These are phyloP conservation scores for Empidonax traillii DNA, from an alignment of 2,113 vertebrate genomes.

Conservation along the genomic window DNA sequence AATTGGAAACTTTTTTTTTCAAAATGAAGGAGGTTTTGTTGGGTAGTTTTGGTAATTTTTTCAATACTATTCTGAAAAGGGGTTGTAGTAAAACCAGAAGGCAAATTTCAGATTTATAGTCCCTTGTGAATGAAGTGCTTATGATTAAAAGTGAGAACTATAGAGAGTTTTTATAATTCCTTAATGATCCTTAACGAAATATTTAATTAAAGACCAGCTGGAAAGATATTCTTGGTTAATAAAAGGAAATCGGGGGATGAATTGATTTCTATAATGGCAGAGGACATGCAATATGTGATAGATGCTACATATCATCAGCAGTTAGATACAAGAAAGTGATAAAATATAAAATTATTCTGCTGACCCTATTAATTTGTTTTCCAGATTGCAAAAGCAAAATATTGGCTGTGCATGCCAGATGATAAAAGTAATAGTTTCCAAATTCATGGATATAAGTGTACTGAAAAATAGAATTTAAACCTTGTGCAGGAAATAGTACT, in stretches of 20 bases:
- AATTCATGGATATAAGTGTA: background rate
- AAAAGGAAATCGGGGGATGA: background rate
- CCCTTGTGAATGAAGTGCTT: background rate
- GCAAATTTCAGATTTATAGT: background rate
- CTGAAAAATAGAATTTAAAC: background rate
- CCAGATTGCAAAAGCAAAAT: background rate
- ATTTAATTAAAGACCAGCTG: background rate
- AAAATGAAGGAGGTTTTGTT: background rate
- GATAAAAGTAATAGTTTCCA: background rate
- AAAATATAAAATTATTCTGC: background rate
- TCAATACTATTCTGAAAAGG: background rate
- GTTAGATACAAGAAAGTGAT: background rate
- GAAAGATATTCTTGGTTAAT: background rate
- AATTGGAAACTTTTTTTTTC: constrained; percentile 40
- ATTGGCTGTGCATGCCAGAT: background rate
- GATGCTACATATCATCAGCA: background rate
- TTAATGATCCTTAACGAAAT: constrained; percentile 13
- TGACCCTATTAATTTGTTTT: background rate
- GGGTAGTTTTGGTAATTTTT: background rate
- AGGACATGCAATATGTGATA: background rate
- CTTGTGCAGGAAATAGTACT: background rate
- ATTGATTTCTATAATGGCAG: background rate
- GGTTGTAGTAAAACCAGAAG: constrained; percentile 22
- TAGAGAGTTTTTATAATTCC: background rate
- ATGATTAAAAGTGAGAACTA: background rate